These are phyloP conservation scores for Callyntrura guangdongensis DNA, from an alignment of 2,888 invertebrate species.

Conservation along the genomic window DNA sequence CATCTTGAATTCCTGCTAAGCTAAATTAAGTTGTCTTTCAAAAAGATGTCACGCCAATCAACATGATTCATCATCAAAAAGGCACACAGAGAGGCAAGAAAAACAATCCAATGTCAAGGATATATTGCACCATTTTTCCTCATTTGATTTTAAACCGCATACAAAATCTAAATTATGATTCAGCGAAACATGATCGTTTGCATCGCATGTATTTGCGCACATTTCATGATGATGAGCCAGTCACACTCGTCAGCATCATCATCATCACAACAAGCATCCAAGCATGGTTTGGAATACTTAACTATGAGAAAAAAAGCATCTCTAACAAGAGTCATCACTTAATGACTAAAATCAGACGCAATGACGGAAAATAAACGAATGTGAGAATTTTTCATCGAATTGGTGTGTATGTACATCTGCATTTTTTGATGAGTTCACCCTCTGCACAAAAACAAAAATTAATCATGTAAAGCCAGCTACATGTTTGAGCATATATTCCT, in stretches of 20 bases:
- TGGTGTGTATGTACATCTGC: conserved; percentile 18
- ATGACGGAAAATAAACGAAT: conserved; percentile 61
- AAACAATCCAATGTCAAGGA: background rate
- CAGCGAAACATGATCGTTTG: background rate
- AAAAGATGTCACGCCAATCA: conserved; percentile 58
- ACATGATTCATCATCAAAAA: conserved; percentile 16
- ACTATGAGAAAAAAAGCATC: conserved; percentile 69
- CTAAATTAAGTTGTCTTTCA: conserved; percentile 68
- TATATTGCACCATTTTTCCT: conserved; percentile 23
- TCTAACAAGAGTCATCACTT: conserved; percentile 70
- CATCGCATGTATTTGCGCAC: too few species aligned
- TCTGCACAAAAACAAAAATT: background rate
- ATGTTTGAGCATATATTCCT: background rate
- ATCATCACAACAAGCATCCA: conserved; percentile 12
- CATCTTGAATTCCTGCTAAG: conserved; percentile 24
- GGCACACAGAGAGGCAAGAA: background rate
- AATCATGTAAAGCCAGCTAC: background rate
- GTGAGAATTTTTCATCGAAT: conserved; percentile 54
- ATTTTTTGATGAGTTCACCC: conserved; percentile 19
- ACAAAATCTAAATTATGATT: conserved; percentile 1
- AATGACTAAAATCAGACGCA: conserved; percentile 75
- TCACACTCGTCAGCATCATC: conserved; percentile 18
- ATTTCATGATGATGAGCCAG: conserved; percentile 20
- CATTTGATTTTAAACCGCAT: background rate
- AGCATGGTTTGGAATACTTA: conserved; percentile 67